These are phyloP conservation scores for Drosophila ananassae DNA, from an alignment of 1,140 invertebrate species.

Conservation along the genomic window DNA sequence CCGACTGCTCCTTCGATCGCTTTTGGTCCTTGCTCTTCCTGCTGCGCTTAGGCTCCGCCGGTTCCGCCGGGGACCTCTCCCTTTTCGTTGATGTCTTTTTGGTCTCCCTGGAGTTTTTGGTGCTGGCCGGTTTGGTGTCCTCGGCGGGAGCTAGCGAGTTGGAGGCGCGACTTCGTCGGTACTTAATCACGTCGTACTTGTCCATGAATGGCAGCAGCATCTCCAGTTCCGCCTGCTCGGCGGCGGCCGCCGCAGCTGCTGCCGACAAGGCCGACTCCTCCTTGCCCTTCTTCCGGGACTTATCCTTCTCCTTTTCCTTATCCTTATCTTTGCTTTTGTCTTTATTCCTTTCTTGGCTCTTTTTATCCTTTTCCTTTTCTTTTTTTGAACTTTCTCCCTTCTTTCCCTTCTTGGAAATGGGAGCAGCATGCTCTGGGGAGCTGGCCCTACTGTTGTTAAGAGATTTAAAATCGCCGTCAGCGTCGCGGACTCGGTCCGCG, in stretches of 20 bases:
- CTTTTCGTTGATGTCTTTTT: conserved; percentile 46
- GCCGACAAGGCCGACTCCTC: conserved; percentile 41
- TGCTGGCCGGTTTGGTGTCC: conserved; percentile 55
- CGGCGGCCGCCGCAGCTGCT: conserved; percentile 66
- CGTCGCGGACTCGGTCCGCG: conserved; percentile 34
- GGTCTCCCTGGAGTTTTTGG: conserved; percentile 28
- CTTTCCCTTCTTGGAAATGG: conserved; percentile 34
- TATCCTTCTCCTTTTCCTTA: conserved; percentile 50
- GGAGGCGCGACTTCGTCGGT: conserved; percentile 85
- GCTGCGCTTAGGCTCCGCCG: conserved; percentile 54
- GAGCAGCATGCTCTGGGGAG: conserved; percentile 29
- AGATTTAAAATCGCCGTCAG: conserved; percentile 70
- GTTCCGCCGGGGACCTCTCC: conserved; percentile 43
- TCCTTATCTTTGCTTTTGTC: conserved; percentile 40
- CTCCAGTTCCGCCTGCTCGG: conserved; percentile 69
- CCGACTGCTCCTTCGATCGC: conserved; percentile 38
- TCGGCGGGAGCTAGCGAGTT: conserved; percentile 58
- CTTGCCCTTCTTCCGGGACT: conserved; percentile 61
- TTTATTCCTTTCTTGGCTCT: conserved; percentile 28
- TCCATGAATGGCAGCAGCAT: conserved; percentile 84
- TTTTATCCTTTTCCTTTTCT: conserved; percentile 47
- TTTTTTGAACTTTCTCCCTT: conserved; percentile 39
- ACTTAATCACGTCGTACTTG: conserved; percentile 88
- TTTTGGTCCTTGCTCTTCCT: conserved; percentile 63
- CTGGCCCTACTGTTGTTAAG: conserved; percentile 56